phyloP scores from a whole-genome alignment of 1,140 invertebrate species.

The Neodiprion fabricii region DNA sequence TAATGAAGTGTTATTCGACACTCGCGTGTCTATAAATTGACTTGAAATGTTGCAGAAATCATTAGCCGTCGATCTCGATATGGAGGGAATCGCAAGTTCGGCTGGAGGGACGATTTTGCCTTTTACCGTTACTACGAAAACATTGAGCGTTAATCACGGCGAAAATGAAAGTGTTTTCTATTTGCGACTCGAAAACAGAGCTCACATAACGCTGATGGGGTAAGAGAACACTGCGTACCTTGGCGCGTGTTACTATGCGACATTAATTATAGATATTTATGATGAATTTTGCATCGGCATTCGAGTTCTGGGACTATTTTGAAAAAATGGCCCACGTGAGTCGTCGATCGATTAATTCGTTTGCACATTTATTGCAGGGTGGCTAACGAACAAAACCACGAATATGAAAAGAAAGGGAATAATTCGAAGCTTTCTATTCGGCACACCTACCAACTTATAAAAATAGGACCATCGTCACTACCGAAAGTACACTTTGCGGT shows the following conservation, averaged over 20 bases:
- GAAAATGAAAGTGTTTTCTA: constrained; percentile 30
- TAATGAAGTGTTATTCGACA: too few relatives aligned
- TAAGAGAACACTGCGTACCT: constrained; percentile 31
- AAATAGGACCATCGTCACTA: constrained; percentile 52
- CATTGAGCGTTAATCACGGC: constrained; percentile 49
- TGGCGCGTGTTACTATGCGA: not conserved
- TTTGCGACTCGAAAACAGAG: constrained; percentile 41
- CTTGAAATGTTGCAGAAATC: constrained; percentile 37
- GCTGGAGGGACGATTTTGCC: constrained; percentile 32
- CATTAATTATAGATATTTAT: not conserved
- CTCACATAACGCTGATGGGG: constrained; percentile 46
- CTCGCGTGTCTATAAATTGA: constrained; percentile 18
- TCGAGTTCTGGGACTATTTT: constrained; percentile 16
- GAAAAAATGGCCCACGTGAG: too few relatives aligned
- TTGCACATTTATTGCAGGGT: constrained; percentile 39
- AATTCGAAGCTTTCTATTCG: constrained; percentile 37
- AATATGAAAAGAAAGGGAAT: constrained; percentile 24
- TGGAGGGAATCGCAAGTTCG: constrained; percentile 43
- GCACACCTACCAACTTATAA: constrained; percentile 41
- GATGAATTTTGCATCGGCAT: constrained; percentile 18
- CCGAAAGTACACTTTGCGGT: constrained; percentile 30
- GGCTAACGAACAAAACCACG: constrained; percentile 48
- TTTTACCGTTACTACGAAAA: constrained; percentile 44
- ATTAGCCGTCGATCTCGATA: constrained; percentile 51
- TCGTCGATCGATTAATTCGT: not conserved